Evolutionary conservation across 1,140 invertebrate genomes (phyloP).

Genomic region (Diprion similis): DNA sequence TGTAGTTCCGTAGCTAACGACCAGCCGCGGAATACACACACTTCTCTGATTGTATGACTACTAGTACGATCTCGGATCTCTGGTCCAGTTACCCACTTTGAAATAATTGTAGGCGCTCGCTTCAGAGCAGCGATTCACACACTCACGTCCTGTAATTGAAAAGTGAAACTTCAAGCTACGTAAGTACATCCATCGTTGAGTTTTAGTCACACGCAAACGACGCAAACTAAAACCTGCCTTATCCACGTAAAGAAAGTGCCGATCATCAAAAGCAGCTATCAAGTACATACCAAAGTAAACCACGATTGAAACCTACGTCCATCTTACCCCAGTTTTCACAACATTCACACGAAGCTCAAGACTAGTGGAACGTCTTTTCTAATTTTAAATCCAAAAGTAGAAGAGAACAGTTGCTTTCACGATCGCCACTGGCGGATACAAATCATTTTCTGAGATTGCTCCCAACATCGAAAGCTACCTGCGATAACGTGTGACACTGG

Average conservation of each 20-base stretch:
- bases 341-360: too few relatives aligned
- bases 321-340: too few relatives aligned
- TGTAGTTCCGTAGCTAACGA: too few relatives aligned
- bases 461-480: too few relatives aligned
- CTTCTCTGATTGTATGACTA: neutral
- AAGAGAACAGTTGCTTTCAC: too few relatives aligned
- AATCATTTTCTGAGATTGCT: too few relatives aligned
- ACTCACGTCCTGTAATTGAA: conserved; percentile 7
- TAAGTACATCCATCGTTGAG: neutral
- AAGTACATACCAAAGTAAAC: too few relatives aligned
- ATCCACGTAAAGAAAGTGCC: neutral
- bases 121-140: neutral
- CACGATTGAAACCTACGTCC: too few relatives aligned
- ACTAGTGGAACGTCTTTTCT: neutral
- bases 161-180: neutral
- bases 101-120: neutral
- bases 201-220: neutral
- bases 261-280: too few relatives aligned
- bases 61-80: neutral
- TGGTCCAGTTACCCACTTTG: conserved; percentile 3
- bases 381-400: neutral
- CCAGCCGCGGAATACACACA: too few relatives aligned
- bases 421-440: too few relatives aligned
- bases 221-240: neutral
- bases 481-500: too few relatives aligned